Base-by-base conservation (phyloP, 2,113 vertebrate genomes). In the Raja brachyura region DNA sequence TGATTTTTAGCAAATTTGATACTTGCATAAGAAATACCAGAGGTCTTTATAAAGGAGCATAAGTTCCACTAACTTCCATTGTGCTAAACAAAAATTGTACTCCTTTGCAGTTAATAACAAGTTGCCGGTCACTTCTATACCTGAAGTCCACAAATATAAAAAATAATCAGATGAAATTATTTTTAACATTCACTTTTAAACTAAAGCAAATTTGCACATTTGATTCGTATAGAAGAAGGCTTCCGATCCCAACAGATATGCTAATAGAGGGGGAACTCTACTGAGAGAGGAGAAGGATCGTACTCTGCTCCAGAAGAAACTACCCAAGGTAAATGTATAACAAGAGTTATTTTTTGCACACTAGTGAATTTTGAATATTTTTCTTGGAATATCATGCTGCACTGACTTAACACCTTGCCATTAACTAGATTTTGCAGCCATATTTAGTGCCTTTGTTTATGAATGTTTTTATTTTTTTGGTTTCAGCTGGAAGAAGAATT, bases 241-340 rank as follows among this genome's bases (percentile, higher is more conserved):
- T n/a, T 94, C 94, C 6, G 96, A 96, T 93, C 96, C 96, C 0
- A 95, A 93, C 94, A 94, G 96, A 93, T 96, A 96, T 68, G 94
- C 95, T 66, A 96, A 96, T 93, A 94, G 96, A 94, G 96, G 96
- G 18, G 96, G 96, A 10, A 94, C 94, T 75, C 94, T 96, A 78
- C 94, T 96, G 7, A 96, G 94, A 93, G 96, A 96, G 59, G 95
- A 94, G 88, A 96, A 94, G 63, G 96, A 96, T 54, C 78, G 95
- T 31, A 93, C 93, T 90, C 95, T 95, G 93, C 93, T 96, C 28
- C 95, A 96, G 81, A 96, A 96, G 85, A 93, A 95, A 73, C 94
- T 96, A 56, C 94, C 95, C 68, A 96, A 96, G 95, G 96, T 96
- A 94, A 11, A 61, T 0, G 39, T 54, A 28, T 54, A 5, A 6